Conservation (phyloP, 2,888 invertebrate genomes). For the Drosophila formosana region DNA sequence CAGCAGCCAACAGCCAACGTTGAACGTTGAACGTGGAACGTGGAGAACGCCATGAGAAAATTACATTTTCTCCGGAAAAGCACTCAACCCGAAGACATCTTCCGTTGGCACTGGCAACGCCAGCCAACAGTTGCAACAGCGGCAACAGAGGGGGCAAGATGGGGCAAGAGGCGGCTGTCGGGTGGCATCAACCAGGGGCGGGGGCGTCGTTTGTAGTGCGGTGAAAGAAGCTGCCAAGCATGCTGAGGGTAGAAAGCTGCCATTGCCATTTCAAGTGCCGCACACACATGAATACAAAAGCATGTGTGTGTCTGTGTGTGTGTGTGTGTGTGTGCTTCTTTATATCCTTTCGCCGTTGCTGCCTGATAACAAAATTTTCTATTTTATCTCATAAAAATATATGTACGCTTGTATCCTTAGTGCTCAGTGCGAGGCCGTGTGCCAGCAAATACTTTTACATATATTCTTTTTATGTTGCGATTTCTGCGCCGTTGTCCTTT, state of each 20-base stretch:
- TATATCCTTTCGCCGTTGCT: slow-evolving; percentile 78
- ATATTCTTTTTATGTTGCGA: slow-evolving; percentile 46
- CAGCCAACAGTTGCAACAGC: slow-evolving; percentile 23
- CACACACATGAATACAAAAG: slow-evolving; percentile 46
- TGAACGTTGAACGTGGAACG: slow-evolving; percentile 14
- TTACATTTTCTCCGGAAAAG: slow-evolving; percentile 82
- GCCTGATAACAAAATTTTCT: slow-evolving; percentile 81
- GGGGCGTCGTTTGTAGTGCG: slow-evolving; percentile 26
- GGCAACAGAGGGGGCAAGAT: not conserved
- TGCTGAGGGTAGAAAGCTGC: slow-evolving; percentile 56
- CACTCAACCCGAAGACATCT: slow-evolving; percentile 79
- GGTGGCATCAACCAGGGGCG: too few relatives aligned
- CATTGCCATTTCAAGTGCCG: slow-evolving; percentile 73
- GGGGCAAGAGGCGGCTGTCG: not conserved
- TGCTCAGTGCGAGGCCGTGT: slow-evolving; percentile 28
- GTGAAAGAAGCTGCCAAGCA: slow-evolving; percentile 35
- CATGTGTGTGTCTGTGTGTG: slow-evolving; percentile 42
- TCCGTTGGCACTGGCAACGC: slow-evolving; percentile 73
- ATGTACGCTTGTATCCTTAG: slow-evolving; percentile 49
- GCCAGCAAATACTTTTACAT: slow-evolving; percentile 25
- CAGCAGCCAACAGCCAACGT: not conserved
- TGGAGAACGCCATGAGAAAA: slow-evolving; percentile 77
- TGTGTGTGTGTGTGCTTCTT: slow-evolving; percentile 62
- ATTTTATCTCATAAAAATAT: slow-evolving; percentile 82
- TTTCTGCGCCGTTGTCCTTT: slow-evolving; percentile 70